These are phyloP conservation scores for Caprella mutica DNA, from an alignment of 2,888 invertebrate genomes.

Conservation along the genomic window DNA sequence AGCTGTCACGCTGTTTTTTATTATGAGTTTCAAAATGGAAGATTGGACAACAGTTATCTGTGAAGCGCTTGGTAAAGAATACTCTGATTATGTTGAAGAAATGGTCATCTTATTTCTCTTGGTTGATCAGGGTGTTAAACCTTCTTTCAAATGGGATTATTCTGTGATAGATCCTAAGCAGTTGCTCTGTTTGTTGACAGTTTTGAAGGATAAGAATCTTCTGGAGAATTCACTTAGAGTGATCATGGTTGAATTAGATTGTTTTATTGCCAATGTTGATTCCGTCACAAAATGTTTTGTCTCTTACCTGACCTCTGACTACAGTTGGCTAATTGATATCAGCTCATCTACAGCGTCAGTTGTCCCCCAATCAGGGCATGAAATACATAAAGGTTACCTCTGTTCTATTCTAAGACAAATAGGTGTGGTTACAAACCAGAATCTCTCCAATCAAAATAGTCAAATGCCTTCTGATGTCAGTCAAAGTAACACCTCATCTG, in stretches of 20 bases:
- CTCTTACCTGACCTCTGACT: constrained; percentile 10
- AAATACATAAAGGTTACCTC: constrained; percentile 17
- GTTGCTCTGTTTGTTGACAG: constrained; percentile 19
- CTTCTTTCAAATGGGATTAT: constrained; percentile 31
- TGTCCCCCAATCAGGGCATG: constrained; percentile 17
- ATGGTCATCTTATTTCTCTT: constrained; percentile 20
- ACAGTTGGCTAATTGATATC: constrained; percentile 31
- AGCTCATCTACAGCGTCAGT: constrained; percentile 19
- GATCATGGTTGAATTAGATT: constrained; percentile 27
- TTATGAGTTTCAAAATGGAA: neutral
- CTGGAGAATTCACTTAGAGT: constrained; percentile 18
- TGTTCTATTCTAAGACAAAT: constrained; percentile 25
- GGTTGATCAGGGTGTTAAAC: constrained; percentile 33
- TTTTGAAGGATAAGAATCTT: constrained; percentile 16
- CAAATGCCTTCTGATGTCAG: neutral
- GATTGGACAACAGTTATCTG: constrained; percentile 22
- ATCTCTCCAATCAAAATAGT: neutral
- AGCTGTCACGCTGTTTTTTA: neutral
- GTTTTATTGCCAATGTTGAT: constrained; percentile 26
- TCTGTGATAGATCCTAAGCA: constrained; percentile 23
- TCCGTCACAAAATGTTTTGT: constrained; percentile 17
- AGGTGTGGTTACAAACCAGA: neutral
- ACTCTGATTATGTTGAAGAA: constrained; percentile 26
- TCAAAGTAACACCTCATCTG: neutral
- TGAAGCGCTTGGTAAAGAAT: constrained; percentile 20